Base-by-base conservation (phyloP, 2,888 invertebrate genomes). In the Drosophila peninsularis region DNA sequence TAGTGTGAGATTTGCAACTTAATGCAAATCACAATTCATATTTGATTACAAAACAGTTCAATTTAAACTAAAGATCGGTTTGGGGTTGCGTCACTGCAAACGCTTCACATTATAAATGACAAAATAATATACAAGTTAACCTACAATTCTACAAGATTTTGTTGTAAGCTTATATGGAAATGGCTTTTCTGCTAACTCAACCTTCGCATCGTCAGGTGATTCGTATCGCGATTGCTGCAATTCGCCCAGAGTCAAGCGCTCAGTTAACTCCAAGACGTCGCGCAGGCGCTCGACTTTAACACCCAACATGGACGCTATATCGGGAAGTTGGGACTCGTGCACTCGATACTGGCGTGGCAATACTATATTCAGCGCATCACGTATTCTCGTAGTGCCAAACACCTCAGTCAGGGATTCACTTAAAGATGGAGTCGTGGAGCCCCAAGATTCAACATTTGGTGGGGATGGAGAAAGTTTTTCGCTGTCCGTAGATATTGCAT, bases 351-450 rank as follows among this genome's bases (percentile, higher is more conserved):
- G 54, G 4, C 76, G 67, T 6, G 81, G 83, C 7, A 65, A 56
- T 17, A 78, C 69, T 1, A 90, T 70, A 21, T 86, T 70, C 6
- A 91, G 58, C 6, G 90, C 70, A 5, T 80, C 62, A 5, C 77
- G 75, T 24, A 91, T 68, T 17, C 82, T 76, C 44, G 74, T 78
- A 4, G 82, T 82, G 11, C 88, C 85, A 49, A 91, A 91, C n/a
- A 89, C 55, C 17, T 82, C 82, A 30, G 78, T 79, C 3, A 91
- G 70, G 0, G 90, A 91, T 24, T 90, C 91, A 10, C 86, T 82
- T 5, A 91, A 32, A 0, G 91, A 90, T 5, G 85, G 81, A 10
- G 89, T 75, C 2, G 75, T 66, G 19, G 87, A 77, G 0, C 49
- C 39, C 13, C 9, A 32, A 9, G 56, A 57, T 24, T 24, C 52